Conservation (phyloP, 2,888 invertebrate genomes). For the Mesorhabditis sp. region DNA sequence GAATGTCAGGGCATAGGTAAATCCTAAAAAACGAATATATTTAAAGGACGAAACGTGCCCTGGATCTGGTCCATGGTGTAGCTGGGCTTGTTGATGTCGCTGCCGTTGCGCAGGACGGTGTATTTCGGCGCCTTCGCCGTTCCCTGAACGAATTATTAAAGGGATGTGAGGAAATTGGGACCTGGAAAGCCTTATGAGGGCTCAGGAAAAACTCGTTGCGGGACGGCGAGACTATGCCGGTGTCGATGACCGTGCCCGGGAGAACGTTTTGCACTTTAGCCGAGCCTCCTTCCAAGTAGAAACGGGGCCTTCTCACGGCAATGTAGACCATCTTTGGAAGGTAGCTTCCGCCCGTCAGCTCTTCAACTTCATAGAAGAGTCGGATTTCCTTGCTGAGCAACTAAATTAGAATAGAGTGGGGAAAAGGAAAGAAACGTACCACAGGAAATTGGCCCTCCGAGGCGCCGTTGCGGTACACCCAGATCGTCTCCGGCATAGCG, state of each 20-base stretch:
- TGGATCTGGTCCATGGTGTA: constrained; percentile 5
- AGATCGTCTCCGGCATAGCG: constrained; percentile 4
- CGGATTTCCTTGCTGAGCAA: background rate
- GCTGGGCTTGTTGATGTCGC: background rate
- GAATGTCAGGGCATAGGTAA: constrained; percentile 18
- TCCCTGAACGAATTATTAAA: constrained; percentile 13
- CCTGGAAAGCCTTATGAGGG: constrained; percentile 17
- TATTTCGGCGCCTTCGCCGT: constrained; percentile 22
- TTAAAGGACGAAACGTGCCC: background rate
- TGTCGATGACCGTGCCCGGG: constrained; percentile 27
- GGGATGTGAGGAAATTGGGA: background rate
- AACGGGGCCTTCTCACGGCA: background rate
- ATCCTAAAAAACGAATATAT: background rate
- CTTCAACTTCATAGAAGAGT: constrained; percentile 6
- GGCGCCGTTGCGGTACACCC: constrained; percentile 23
- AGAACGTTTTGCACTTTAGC: constrained; percentile 14
- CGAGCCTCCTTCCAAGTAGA: background rate
- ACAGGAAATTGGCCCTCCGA: constrained; percentile 18
- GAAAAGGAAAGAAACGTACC: constrained; percentile 11
- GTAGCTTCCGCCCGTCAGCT: background rate
- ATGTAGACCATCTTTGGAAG: background rate
- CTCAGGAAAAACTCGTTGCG: constrained; percentile 22
- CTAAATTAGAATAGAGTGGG: background rate
- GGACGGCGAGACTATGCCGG: constrained; percentile 17
- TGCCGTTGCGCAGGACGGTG: constrained; percentile 14